Percentiles rank a stretch among this genome's conserved stretches.
Evolutionary conservation across 2,888 invertebrate genomes (phyloP).

Genomic region (Caenorhabditis sp.): DNA sequence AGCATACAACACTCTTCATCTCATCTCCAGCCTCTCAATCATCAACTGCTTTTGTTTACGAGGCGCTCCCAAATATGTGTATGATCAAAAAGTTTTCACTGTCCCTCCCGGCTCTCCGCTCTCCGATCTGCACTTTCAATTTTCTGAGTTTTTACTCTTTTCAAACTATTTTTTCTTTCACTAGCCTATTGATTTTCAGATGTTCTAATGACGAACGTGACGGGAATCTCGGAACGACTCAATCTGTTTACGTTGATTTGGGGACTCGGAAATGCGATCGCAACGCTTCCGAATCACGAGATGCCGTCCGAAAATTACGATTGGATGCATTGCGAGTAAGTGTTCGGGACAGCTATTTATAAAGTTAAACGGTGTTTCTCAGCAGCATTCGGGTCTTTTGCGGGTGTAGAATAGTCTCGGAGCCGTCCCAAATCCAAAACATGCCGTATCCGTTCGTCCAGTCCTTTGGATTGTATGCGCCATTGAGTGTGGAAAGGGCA

Average conservation of each 20-base stretch:
- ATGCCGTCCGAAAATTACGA: constrained; percentile 45
- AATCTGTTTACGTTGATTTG: constrained; percentile 62
- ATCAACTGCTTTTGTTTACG: constrained; percentile 53
- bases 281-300: constrained; percentile 30
- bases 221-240: constrained; percentile 41
- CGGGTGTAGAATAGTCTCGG: constrained; percentile 66
- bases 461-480: constrained; percentile 68
- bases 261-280: constrained; percentile 59
- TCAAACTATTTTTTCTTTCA: too few relatives aligned
- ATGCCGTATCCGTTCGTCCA: constrained; percentile 72
- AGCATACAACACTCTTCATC: constrained; percentile 52
- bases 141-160: too few relatives aligned
- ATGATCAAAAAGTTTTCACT: constrained; percentile 39
- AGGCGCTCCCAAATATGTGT: constrained; percentile 19
- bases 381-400: constrained; percentile 66
- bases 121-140: neutral
- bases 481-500: constrained; percentile 69
- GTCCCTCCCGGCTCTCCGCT: neutral
- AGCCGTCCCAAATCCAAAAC: constrained; percentile 67
- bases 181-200: constrained; percentile 25
- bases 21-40: constrained; percentile 51
- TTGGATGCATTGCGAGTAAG: constrained; percentile 53
- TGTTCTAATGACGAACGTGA: constrained; percentile 42
- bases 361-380: constrained; percentile 26
- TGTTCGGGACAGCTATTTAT: neutral